Evolutionary conservation across 2,113 vertebrate genomes (phyloP).

Genomic region (Solenodon paradoxus): DNA sequence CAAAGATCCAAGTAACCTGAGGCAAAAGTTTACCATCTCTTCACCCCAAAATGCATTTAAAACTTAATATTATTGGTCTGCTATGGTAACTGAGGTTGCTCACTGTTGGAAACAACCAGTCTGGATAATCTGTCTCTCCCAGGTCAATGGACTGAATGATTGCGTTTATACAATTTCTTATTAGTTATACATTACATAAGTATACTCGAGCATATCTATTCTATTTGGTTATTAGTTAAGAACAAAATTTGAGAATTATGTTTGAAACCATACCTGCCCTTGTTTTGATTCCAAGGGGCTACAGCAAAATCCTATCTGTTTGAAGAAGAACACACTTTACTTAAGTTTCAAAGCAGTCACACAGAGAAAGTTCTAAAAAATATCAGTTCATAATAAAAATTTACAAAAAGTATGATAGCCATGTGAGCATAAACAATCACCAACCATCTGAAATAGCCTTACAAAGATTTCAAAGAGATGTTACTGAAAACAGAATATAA

Average conservation of each 20-base stretch:
- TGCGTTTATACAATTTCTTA: no score
- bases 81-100: background rate
- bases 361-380: background rate
- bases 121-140: background rate
- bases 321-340: background rate
- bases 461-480: background rate
- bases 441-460: background rate
- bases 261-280: background rate
- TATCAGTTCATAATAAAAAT: background rate
- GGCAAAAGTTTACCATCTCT: background rate
- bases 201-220: background rate
- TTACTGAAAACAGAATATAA: background rate
- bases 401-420: background rate
- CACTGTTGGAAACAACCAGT: background rate
- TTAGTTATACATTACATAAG: background rate
- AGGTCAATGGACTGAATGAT: background rate
- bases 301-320: background rate
- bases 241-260: background rate
- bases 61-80: background rate
- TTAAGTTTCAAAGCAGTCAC: background rate
- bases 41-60: background rate
- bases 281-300: background rate
- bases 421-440: background rate
- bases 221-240: background rate
- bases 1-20: no score